These are phyloP conservation scores for Anagyrus pseudococci DNA, from an alignment of 2,888 invertebrate genomes.

Conservation along the genomic window DNA sequence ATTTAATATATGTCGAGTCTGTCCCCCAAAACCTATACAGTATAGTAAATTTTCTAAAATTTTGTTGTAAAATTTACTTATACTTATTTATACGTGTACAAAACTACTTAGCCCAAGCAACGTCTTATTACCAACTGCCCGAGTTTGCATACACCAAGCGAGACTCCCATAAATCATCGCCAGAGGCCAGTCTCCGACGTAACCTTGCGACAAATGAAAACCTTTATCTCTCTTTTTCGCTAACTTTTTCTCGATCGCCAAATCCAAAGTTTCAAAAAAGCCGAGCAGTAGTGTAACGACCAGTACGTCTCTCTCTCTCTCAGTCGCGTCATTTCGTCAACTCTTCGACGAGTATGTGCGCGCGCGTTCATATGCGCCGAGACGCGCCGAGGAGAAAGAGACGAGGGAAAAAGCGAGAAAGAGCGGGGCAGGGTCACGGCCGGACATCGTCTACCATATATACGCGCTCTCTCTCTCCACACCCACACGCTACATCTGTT, in stretches of 20 bases:
- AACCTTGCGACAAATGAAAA: too few species aligned
- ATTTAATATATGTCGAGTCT: too few species aligned
- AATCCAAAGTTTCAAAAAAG: background rate
- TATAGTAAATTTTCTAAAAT: too few species aligned
- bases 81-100: too few species aligned
- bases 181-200: background rate
- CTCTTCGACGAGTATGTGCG: background rate
- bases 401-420: slow-evolving; percentile 21
- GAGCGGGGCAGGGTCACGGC: slow-evolving; percentile 58
- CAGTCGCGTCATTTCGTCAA: background rate
- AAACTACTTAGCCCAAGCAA: background rate
- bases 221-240: too few species aligned
- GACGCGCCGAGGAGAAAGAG: slow-evolving; percentile 39
- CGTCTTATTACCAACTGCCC: background rate
- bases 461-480: slow-evolving; percentile 49
- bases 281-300: background rate
- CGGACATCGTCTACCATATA: slow-evolving; percentile 58
- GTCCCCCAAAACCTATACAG: too few species aligned
- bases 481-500: slow-evolving; percentile 28
- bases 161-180: background rate
- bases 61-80: too few species aligned
- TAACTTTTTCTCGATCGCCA: background rate
- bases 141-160: slow-evolving; percentile 21
- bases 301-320: background rate
- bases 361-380: background rate